These are phyloP conservation scores for Nudaria mundana DNA, from an alignment of 2,888 invertebrate species.

Conservation along the genomic window DNA sequence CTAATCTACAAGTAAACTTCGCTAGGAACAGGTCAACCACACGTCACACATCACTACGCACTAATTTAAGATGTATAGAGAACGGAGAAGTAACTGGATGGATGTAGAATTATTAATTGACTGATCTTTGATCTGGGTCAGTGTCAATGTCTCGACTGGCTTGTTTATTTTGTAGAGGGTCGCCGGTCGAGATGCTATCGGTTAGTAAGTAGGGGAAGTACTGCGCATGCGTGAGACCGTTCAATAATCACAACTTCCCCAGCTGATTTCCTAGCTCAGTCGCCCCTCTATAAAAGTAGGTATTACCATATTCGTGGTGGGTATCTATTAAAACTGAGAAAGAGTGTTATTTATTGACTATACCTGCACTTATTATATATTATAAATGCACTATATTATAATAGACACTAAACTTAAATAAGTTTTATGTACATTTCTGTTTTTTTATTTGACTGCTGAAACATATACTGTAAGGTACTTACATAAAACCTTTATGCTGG, in stretches of 20 bases:
- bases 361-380: too few relatives aligned
- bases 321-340: too few relatives aligned
- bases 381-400: too few relatives aligned
- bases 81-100: constrained; percentile 27
- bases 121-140: constrained; percentile 48
- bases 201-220: constrained; percentile 23
- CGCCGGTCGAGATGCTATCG: constrained; percentile 46
- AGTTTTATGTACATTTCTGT: too few relatives aligned
- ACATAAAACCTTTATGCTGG: too few relatives aligned
- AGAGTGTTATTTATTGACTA: too few relatives aligned
- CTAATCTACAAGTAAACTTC: constrained; percentile 19
- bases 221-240: constrained; percentile 68
- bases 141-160: constrained; percentile 58
- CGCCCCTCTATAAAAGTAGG: too few relatives aligned
- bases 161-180: constrained; percentile 70
- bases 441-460: too few relatives aligned
- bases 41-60: constrained; percentile 11
- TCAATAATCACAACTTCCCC: constrained; percentile 62
- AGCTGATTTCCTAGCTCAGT: constrained; percentile 53
- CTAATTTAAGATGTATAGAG: constrained; percentile 3
- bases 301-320: too few relatives aligned
- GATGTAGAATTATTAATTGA: constrained; percentile 21
- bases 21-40: constrained; percentile 11
- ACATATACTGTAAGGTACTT: too few relatives aligned
- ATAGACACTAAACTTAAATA: too few relatives aligned